Base-by-base conservation (phyloP, 2,797 vertebrate species). In the Rhodeus uyekii region DNA sequence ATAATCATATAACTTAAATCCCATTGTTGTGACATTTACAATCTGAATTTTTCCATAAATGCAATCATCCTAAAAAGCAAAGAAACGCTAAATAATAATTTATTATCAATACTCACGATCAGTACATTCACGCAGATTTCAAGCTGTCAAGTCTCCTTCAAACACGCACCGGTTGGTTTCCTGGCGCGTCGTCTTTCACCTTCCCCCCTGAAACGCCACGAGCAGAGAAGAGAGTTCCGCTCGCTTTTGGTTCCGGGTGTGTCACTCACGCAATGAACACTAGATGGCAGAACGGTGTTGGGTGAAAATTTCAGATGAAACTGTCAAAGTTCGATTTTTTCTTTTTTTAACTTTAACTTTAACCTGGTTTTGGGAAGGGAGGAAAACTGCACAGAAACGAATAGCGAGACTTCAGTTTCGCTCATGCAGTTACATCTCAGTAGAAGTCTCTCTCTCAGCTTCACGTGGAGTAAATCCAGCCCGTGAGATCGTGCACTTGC, bases 101-200 rank as follows among this genome's bases (percentile, higher is more conserved):
- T 3, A 36, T 29, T 3, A 36, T 29, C n/a, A n/a, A 32, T 2
- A 76, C 80, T 67, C 6, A 82, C 72, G 13, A 27, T 58, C 27
- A 58, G 8, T 58, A 5, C 44, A 42, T 32, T 18, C 24, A 44
- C 24, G 53, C 7, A 53, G 19, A 55, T 58, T 4, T 38, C 63
- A 65, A 24, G 34, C 61, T 55, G 65, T 82, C 64, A 68, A 64
- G 79, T 88, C 93, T 93, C 94, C 94, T 94, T 94, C 93, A 93
- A 16, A 80, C 27, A 44, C 3, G 60, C 24, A 44, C 87, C 87
- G 86, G 71, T 4, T 13, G 42, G 83, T 61, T 53, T 91, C 86
- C 90, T 29, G 88, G 89, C 90, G 16, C 89, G 8, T 16, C 87
- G 5, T 3, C 1, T 2, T 73, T 78, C 6, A 42, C 0, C 64